Percentiles rank a stretch among this genome's conserved stretches.
Conservation (phyloP, 2,797 vertebrate species). For the Buceros bicornis region DNA sequence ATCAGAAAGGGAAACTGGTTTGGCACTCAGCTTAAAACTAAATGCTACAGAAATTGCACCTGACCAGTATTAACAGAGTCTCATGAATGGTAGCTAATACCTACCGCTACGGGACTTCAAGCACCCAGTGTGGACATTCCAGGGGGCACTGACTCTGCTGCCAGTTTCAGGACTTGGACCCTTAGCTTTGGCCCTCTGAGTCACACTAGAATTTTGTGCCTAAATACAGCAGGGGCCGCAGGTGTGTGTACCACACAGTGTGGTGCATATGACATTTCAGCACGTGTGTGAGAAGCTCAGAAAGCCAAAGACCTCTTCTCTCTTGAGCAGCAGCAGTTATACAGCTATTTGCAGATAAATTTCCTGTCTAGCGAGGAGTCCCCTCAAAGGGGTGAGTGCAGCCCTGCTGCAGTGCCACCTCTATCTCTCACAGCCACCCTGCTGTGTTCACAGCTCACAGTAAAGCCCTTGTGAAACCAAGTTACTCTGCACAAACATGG, state of each 20-base stretch:
- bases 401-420: background rate
- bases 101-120: background rate
- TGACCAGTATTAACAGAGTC: rapidly evolving
- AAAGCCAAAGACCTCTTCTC: background rate
- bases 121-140: background rate
- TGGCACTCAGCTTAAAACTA: background rate
- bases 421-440: background rate
- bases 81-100: background rate
- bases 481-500: background rate
- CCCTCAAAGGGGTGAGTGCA: background rate
- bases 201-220: background rate
- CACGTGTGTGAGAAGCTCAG: background rate
- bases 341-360: background rate
- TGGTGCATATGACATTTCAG: background rate
- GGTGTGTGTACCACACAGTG: too few relatives aligned
- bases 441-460: background rate
- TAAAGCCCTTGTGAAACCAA: background rate
- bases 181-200: background rate
- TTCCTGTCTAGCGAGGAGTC: rapidly evolving
- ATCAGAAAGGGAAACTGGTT: background rate
- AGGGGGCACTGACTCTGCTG: background rate
- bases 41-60: background rate
- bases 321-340: background rate
- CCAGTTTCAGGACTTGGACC: background rate
- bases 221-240: background rate